These are phyloP conservation scores for Tachystola acroxantha DNA, from an alignment of 2,888 invertebrate species.

Conservation along the genomic window DNA sequence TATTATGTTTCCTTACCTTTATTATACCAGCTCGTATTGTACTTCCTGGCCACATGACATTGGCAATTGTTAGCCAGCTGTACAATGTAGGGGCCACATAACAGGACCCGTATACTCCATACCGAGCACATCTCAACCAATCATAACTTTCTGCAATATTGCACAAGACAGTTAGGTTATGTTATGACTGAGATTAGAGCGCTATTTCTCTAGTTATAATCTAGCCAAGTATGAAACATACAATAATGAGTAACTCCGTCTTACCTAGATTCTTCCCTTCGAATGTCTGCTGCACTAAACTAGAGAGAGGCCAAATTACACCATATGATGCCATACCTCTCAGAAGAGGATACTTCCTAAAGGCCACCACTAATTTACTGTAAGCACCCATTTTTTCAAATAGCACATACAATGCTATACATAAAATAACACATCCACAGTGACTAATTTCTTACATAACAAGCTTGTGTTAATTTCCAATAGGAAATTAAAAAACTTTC, in stretches of 20 bases:
- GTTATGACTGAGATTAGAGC: too few relatives aligned
- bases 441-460: constrained; percentile 3
- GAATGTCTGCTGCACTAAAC: constrained; percentile 84
- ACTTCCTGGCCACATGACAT: constrained; percentile 85
- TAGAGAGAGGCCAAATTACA: constrained; percentile 85
- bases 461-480: constrained; percentile 4
- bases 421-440: neutral
- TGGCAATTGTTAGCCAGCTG: constrained; percentile 87
- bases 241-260: too few relatives aligned
- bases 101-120: constrained; percentile 87
- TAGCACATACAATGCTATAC: too few relatives aligned
- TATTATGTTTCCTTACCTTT: too few relatives aligned
- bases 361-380: constrained; percentile 45
- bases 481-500: constrained; percentile 4
- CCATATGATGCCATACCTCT: constrained; percentile 85
- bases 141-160: constrained; percentile 75
- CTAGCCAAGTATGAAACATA: too few relatives aligned
- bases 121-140: constrained; percentile 84
- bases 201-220: too few relatives aligned
- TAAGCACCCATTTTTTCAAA: constrained; percentile 40
- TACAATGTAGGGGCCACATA: constrained; percentile 90
- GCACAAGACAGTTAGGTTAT: neutral
- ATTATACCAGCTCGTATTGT: constrained; percentile 83
- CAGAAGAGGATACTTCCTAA: constrained; percentile 61
- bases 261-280: constrained; percentile 81